A percentile compares a stretch with the other conserved stretches of the same genome.
Conservation (phyloP, 2,797 vertebrate genomes). For the Rhinella marina region DNA sequence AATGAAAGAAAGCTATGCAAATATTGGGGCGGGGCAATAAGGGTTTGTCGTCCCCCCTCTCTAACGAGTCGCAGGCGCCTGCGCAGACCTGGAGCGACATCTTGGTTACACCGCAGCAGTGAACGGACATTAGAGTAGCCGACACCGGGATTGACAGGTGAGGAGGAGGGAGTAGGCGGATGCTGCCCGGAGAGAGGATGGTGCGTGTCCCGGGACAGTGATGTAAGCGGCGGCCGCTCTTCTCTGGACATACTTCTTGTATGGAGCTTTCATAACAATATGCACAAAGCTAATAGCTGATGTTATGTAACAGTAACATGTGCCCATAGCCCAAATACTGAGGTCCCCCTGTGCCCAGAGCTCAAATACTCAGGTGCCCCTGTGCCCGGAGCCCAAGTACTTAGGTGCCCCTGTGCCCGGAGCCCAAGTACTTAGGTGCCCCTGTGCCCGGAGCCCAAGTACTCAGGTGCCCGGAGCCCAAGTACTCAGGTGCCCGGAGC, state of each 20-base stretch:
- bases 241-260: neutral
- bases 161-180: neutral
- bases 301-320: neutral
- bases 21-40: neutral
- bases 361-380: too few relatives aligned
- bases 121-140: neutral
- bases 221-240: neutral
- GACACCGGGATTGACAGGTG: constrained; percentile 33
- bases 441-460: too few relatives aligned
- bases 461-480: too few relatives aligned
- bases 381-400: too few relatives aligned
- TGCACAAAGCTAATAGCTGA: neutral
- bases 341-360: too few relatives aligned
- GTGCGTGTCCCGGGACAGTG: neutral
- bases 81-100: neutral
- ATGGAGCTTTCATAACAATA: neutral
- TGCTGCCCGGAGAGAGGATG: neutral
- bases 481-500: too few relatives aligned
- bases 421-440: too few relatives aligned
- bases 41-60: neutral
- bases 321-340: neutral
- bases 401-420: too few relatives aligned
- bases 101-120: neutral
- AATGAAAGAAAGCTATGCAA: neutral
- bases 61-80: neutral